Conservation (phyloP, 2,888 invertebrate species). For the Metellina segmentata region DNA sequence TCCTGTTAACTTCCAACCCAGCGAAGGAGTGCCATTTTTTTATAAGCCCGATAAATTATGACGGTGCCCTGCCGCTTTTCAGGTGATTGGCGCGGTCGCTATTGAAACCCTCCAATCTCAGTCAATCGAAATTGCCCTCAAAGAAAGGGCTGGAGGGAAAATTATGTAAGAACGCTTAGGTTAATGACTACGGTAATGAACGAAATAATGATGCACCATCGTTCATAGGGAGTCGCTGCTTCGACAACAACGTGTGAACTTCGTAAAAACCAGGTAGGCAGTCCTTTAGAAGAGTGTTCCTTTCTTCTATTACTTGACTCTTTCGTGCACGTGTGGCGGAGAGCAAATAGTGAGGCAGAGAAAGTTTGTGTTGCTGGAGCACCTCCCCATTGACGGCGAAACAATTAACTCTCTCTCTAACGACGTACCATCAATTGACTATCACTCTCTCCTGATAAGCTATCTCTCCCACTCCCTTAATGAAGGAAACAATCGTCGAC, state of each 20-base stretch:
- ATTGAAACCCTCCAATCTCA: too few species aligned
- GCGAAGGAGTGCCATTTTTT: too few species aligned
- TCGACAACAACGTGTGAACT: conserved; percentile 55
- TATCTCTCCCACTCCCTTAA: conserved; percentile 70
- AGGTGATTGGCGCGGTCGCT: background rate
- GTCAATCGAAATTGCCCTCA: conserved; percentile 9
- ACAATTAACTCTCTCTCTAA: conserved; percentile 70
- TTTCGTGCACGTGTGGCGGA: conserved; percentile 58
- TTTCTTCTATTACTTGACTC: conserved; percentile 50
- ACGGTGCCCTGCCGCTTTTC: background rate
- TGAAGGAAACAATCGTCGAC: conserved; percentile 74
- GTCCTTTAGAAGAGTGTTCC: conserved; percentile 46
- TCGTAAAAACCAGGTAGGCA: conserved; percentile 17
- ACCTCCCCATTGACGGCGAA: conserved; percentile 63
- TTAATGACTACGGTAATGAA: conserved; percentile 67
- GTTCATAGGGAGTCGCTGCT: conserved; percentile 11
- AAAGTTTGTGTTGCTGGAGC: conserved; percentile 46
- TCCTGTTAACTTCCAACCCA: too few species aligned
- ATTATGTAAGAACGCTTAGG: background rate
- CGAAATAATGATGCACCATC: conserved; percentile 59
- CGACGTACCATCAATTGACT: conserved; percentile 68
- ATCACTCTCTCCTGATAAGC: conserved; percentile 38
- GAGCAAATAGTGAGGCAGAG: conserved; percentile 65
- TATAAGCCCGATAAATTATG: too few species aligned
- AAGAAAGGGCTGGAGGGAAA: background rate